These are phyloP conservation scores for Dolichopus griseipennis DNA, from an alignment of 2,888 invertebrate species.

Conservation along the genomic window DNA sequence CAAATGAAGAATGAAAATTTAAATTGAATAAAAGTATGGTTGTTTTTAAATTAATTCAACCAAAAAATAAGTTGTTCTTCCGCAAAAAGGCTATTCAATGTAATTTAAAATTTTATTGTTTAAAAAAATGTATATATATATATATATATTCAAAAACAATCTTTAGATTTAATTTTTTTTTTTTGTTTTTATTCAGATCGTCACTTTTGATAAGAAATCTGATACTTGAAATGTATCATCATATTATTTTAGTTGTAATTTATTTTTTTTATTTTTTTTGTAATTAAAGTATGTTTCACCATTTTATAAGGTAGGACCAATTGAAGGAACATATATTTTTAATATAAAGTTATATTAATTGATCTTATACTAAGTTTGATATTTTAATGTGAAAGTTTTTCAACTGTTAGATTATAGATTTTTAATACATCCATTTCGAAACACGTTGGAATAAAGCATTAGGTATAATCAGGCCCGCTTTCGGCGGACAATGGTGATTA, in stretches of 20 bases:
- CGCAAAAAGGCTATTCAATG: background rate
- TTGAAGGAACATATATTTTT: too few relatives aligned
- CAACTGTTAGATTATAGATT: too few relatives aligned
- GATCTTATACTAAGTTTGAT: too few relatives aligned
- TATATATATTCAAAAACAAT: background rate
- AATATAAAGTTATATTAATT: too few relatives aligned
- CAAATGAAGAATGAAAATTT: background rate
- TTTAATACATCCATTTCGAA: too few relatives aligned
- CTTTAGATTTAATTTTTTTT: slow-evolving; percentile 18
- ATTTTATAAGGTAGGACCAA: too few relatives aligned
- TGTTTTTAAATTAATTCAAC: background rate
- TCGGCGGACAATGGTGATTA: too few relatives aligned
- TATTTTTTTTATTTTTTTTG: too few relatives aligned
- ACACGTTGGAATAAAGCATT: too few relatives aligned
- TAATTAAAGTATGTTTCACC: too few relatives aligned
- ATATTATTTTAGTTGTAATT: background rate
- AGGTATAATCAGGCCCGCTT: too few relatives aligned
- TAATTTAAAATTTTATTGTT: background rate
- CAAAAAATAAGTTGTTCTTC: slow-evolving; percentile 4
- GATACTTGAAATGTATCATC: slow-evolving; percentile 28
- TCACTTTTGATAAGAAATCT: slow-evolving; percentile 32
- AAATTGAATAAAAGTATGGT: background rate
- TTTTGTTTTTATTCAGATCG: slow-evolving; percentile 27
- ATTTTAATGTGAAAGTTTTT: too few relatives aligned
- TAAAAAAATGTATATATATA: background rate